Conservation (phyloP, 2,888 invertebrate species). For the Sturmia bella region DNA sequence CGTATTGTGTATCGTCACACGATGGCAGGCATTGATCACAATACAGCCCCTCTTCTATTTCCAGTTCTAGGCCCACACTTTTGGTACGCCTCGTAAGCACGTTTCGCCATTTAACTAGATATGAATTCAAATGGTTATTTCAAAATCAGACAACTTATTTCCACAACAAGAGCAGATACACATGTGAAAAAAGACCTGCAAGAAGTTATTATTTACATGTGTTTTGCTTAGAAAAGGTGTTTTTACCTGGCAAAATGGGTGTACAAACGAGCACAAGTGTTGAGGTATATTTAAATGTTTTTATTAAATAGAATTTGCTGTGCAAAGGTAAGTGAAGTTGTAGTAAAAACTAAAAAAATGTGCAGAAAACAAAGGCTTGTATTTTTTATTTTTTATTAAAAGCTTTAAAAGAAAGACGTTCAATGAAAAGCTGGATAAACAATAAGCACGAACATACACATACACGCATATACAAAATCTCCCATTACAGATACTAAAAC, state of each 20-base stretch:
- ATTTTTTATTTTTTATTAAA: slow-evolving; percentile 38
- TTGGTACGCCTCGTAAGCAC: slow-evolving; percentile 76
- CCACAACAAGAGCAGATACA: neutral
- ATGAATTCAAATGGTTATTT: slow-evolving; percentile 65
- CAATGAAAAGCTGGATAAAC: slow-evolving; percentile 40
- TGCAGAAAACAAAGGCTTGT: slow-evolving; percentile 25
- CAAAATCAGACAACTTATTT: slow-evolving; percentile 20
- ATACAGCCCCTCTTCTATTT: slow-evolving; percentile 83
- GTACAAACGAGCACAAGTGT: neutral
- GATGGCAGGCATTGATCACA: slow-evolving; percentile 85
- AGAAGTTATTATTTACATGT: slow-evolving; percentile 63
- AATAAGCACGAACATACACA: neutral
- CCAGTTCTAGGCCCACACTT: slow-evolving; percentile 82
- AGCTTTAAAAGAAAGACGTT: slow-evolving; percentile 37
- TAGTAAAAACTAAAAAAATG: slow-evolving; percentile 8
- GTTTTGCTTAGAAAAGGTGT: slow-evolving; percentile 61
- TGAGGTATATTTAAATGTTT: neutral
- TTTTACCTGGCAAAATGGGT: slow-evolving; percentile 24
- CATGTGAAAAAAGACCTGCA: slow-evolving; percentile 20
- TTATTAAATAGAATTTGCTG: neutral
- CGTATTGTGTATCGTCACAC: slow-evolving; percentile 84
- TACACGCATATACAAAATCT: neutral
- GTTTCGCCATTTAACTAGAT: slow-evolving; percentile 82
- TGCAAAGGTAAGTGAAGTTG: slow-evolving; percentile 9
- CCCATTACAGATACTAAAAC: neutral